Evolutionary conservation across 2,113 vertebrate species (phyloP), one percentile per base, ranked within the genome.

Genomic region (Otis tarda): DNA sequence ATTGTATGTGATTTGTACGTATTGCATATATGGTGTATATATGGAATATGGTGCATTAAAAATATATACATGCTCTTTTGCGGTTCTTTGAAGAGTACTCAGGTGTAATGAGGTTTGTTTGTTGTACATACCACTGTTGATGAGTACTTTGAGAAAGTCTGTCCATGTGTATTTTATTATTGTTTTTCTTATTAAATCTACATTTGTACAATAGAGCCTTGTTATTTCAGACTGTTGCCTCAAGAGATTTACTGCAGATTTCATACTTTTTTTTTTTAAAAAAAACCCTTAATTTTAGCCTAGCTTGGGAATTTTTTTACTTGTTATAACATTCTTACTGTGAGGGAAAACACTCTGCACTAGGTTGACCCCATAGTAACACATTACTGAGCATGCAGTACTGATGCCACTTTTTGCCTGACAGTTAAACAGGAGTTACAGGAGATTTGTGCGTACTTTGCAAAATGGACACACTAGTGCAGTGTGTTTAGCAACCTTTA

Each of bases 1-100:
- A 59, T 21, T 35, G 8, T 55, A 19, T 37, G 7, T 47, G 35
- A 35, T 52, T 50, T 0, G 0, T 68, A 47, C 1, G 2, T 75
- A 23, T 25, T n/a, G 9, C 33, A 49, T 30, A 30, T 47, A 22
- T 31, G 13, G 28, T 31, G 7, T 47, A 35, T 33, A 23, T 49
- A 31, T 10, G 31, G 31, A 78, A 75, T 82, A n/a, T 5, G 5
- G 9, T 43, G 19, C 12, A 14, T 61, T 65, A 74, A 27, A 87
- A 9, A 13, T 53, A 31, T 43, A 37, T 27, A 4, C 6, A 9
- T 25, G 5, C 1, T 35, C 6, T 87, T 69, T 50, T 61, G 28
- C 60, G 60, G 18, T 33, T 55, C 11, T 82, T 70, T 45, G 60
- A 69, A 24, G 13, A 33, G 24, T 37, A 41, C 2, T n/a, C 15